phyloP scores from a whole-genome alignment of 2,888 invertebrate species.

The Dolichopus griseipennis region DNA sequence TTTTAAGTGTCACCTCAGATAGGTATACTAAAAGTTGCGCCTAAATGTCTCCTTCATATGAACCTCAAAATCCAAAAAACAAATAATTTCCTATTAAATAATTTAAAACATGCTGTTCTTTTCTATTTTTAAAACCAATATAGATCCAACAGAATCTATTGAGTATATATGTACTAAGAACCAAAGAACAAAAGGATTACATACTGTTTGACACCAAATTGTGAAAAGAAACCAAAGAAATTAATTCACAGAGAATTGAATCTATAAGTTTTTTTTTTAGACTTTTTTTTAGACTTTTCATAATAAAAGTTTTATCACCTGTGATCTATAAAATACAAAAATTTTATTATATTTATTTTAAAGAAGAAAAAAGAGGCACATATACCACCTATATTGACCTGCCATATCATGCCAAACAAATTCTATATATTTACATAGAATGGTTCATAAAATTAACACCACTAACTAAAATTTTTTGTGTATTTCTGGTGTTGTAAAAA shows the following conservation, averaged over 20 bases:
- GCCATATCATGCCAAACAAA: not conserved
- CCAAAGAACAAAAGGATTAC: not conserved
- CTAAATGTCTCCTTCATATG: not conserved
- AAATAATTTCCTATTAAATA: too few species aligned
- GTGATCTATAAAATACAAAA: not conserved
- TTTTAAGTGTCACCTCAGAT: too few species aligned
- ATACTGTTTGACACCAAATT: not conserved
- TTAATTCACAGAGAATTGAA: too few species aligned
- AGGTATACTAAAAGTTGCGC: conserved; percentile 8
- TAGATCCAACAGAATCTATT: too few species aligned
- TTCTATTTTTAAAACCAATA: too few species aligned
- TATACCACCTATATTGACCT: not conserved
- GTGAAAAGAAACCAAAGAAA: not conserved
- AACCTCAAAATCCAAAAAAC: too few species aligned
- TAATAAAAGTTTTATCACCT: not conserved
- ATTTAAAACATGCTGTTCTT: too few species aligned
- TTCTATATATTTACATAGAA: not conserved
- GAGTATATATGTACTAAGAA: not conserved
- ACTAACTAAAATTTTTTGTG: not conserved
- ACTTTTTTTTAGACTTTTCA: not conserved
- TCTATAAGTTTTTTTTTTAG: too few species aligned
- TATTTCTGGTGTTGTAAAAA: not conserved
- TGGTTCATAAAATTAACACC: not conserved
- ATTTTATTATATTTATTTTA: too few species aligned
- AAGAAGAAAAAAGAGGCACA: too few species aligned